phyloP scores from a whole-genome alignment of 2,797 vertebrate genomes.

The Lophius americanus region DNA sequence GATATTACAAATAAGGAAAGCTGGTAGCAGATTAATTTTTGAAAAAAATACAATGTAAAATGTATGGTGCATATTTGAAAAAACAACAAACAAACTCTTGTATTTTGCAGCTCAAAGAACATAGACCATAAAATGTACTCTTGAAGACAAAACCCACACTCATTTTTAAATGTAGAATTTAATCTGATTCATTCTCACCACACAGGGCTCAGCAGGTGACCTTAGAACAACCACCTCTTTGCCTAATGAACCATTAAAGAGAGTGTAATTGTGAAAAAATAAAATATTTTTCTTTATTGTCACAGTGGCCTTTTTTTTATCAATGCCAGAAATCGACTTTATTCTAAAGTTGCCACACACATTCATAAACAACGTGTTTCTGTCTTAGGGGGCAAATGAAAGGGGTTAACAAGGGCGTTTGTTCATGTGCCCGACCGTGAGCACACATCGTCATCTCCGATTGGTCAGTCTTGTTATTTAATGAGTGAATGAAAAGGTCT shows the following conservation, averaged over 20 bases:
- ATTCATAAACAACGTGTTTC: slow-evolving; percentile 32
- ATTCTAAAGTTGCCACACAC: slow-evolving; percentile 60
- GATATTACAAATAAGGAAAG: no score
- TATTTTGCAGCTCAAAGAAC: not conserved
- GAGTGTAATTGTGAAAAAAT: slow-evolving; percentile 52
- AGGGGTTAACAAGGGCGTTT: slow-evolving; percentile 44
- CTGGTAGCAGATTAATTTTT: no score
- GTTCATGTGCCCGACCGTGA: slow-evolving; percentile 46
- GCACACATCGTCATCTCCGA: slow-evolving; percentile 65
- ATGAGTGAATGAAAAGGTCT: slow-evolving; percentile 68
- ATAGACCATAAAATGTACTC: not conserved
- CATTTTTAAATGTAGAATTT: not conserved
- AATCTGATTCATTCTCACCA: not conserved
- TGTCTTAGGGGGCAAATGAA: slow-evolving; percentile 31
- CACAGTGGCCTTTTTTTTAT: slow-evolving; percentile 29
- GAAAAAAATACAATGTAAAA: no score
- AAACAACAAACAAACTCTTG: no score
- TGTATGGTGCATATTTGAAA: no score
- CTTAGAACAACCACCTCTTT: not conserved
- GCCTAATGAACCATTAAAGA: slow-evolving; percentile 38
- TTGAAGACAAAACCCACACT: not conserved
- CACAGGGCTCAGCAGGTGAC: not conserved
- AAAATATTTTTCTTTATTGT: slow-evolving; percentile 57
- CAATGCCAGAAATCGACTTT: slow-evolving; percentile 54
- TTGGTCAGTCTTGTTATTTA: slow-evolving; percentile 71